Evolutionary conservation across 2,113 vertebrate genomes (phyloP).

Genomic region (Cebus imitator): DNA sequence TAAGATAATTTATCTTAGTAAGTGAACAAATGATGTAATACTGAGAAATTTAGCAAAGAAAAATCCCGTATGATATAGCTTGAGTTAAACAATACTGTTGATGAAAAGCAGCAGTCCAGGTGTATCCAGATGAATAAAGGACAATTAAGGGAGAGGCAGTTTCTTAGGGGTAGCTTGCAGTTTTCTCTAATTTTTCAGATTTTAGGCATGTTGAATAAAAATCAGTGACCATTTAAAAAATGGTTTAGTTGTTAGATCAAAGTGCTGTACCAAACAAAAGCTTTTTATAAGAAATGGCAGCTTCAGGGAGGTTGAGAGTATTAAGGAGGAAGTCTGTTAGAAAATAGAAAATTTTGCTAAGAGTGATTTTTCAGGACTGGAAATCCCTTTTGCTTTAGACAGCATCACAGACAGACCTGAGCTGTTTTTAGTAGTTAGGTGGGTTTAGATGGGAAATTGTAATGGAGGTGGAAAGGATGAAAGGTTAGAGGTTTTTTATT

Average conservation of each 20-base stretch:
- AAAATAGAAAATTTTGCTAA: conserved; percentile 7
- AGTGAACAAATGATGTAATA: neutral
- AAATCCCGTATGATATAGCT: neutral
- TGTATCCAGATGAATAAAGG: neutral
- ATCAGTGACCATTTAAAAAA: neutral
- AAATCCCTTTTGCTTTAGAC: neutral
- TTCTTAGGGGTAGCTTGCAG: neutral
- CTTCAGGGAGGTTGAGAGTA: neutral
- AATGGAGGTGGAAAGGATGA: neutral
- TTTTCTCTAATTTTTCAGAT: conserved; percentile 1
- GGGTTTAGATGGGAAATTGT: neutral
- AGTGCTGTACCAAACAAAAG: neutral
- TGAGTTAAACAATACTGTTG: neutral
- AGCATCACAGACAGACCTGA: neutral
- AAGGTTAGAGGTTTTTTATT: neutral
- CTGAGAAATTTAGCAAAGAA: neutral
- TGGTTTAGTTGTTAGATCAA: neutral
- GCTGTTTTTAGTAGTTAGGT: neutral
- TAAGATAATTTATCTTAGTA: neutral
- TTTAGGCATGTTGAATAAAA: conserved; percentile 24
- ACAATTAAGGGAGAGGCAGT: neutral
- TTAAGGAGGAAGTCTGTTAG: neutral
- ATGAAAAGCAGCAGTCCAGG: neutral
- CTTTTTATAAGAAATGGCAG: neutral
- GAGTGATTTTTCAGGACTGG: neutral